Evolutionary conservation across 2,888 invertebrate genomes (phyloP), one percentile per base, ranked within the genome.

Genomic region (Gastracanthus pulcherrimus): DNA sequence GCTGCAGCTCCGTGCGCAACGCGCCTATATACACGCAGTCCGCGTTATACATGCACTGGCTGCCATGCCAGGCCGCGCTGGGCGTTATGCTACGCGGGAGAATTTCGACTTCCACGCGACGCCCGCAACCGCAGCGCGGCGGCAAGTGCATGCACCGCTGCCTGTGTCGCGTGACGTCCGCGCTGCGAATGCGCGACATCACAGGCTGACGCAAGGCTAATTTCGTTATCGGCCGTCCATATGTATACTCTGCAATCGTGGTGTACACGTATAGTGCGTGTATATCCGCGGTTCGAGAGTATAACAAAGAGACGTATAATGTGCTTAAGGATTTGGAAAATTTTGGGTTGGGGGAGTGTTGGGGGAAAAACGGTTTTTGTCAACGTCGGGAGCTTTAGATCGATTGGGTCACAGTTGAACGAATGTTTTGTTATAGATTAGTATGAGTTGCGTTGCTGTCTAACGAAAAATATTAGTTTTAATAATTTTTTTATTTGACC

Each of bases 1-100:
- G 90, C 89, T 90, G 87, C 86, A 84, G 82, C 16, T 58, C 41
- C 6, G 23, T 67, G 67, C 16, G 3, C 7, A 29, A 26, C 38
- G 7, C 29, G 45, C 6, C 34, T 4, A 36, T 5, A 26, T 29
- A n/a, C 23, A 16, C 4, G 19, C 29, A 5, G 26, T 26, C n/a
- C n/a, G 31, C 13, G 2, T 11, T 2, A 6, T 23, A 48, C 34
- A 26, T 7, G 4, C 31, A 31, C n/a, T n/a, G n/a, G n/a, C n/a
- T n/a, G 41, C 9, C 60, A 38, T 36, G 34, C 36, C 29, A 2
- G 36, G 41, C 66, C n/a, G 26, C 75, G 51, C 5, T 38, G 31
- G 64, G 3, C 11, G 13, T 23, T 51, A 13, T 45, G 60, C 31
- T 38, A 31, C 45, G 74, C 34, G 45, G 34, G 26, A 77, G 70